phyloP scores from a whole-genome alignment of 2,888 invertebrate species.

The Ditylenchus weischeri region DNA sequence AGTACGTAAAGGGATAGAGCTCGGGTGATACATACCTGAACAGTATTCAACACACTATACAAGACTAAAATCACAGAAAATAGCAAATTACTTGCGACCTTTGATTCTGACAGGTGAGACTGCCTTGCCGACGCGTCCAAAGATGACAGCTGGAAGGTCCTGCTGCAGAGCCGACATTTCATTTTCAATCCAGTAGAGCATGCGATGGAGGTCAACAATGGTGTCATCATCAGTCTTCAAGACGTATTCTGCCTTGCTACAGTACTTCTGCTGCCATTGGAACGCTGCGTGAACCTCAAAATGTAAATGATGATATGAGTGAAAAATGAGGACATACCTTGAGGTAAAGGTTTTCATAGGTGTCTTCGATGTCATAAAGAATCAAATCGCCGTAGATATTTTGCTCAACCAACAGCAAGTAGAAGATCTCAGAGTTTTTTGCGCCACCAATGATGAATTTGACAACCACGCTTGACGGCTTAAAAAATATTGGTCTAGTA shows the following conservation, averaged over 20 bases:
- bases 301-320: not conserved
- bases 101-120: too few species aligned
- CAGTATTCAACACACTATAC: too few species aligned
- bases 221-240: conserved; percentile 35
- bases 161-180: not conserved
- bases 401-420: conserved; percentile 20
- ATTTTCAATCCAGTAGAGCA: conserved; percentile 20
- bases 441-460: conserved; percentile 22
- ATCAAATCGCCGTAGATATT: conserved; percentile 22
- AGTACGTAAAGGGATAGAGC: too few species aligned
- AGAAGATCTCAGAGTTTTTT: conserved; percentile 12
- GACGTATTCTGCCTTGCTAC: conserved; percentile 19
- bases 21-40: too few species aligned
- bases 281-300: conserved; percentile 28
- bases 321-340: conserved; percentile 15
- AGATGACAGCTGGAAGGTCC: not conserved
- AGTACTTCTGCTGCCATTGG: conserved; percentile 29
- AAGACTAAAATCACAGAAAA: too few species aligned
- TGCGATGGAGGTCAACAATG: conserved; percentile 26
- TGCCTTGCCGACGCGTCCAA: not conserved
- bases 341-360: conserved; percentile 28
- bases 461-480: conserved; percentile 1
- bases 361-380: conserved; percentile 27
- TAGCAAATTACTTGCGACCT: too few species aligned
- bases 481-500: not conserved